phyloP scores from a whole-genome alignment of 2,797 vertebrate species.

The Notolepis coatsorum region DNA sequence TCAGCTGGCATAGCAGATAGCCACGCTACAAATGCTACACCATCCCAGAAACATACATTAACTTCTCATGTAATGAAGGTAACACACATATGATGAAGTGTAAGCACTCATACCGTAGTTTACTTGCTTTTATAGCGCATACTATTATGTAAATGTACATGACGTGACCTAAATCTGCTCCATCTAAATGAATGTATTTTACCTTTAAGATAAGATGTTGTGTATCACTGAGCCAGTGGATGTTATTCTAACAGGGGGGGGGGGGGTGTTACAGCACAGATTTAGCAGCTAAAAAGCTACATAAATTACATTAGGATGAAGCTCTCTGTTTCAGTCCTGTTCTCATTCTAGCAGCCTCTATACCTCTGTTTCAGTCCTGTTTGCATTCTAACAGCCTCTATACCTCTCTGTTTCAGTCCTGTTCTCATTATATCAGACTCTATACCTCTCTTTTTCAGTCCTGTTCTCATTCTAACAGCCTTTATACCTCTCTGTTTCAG shows the following conservation, averaged over 20 bases:
- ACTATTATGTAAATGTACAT: conserved; percentile 81
- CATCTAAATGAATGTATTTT: conserved; percentile 82
- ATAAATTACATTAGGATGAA: conserved; percentile 71
- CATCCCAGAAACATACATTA: conserved; percentile 48
- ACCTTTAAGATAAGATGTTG: conserved; percentile 76
- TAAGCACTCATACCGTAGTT: conserved; percentile 68
- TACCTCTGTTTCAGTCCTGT: too few species aligned
- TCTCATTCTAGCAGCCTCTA: too few species aligned
- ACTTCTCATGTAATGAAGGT: conserved; percentile 67
- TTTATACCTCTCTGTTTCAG: too few species aligned
- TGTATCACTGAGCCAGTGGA: conserved; percentile 56
- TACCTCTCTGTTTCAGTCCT: too few species aligned
- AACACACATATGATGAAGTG: conserved; percentile 73
- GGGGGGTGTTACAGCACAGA: conserved; percentile 53
- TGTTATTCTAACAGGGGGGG: conserved; percentile 63
- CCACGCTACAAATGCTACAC: conserved; percentile 35
- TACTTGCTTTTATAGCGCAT: conserved; percentile 79
- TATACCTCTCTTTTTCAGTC: too few species aligned
- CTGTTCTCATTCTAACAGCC: too few species aligned
- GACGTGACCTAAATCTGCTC: conserved; percentile 83
- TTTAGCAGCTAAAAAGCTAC: conserved; percentile 66
- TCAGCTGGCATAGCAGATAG: conserved; percentile 11
- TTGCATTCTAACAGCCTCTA: too few species aligned
- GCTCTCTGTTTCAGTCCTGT: too few species aligned
- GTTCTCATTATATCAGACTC: too few species aligned